Evolutionary conservation across 1,140 invertebrate genomes (phyloP).

Genomic region (Bombus turneri): DNA sequence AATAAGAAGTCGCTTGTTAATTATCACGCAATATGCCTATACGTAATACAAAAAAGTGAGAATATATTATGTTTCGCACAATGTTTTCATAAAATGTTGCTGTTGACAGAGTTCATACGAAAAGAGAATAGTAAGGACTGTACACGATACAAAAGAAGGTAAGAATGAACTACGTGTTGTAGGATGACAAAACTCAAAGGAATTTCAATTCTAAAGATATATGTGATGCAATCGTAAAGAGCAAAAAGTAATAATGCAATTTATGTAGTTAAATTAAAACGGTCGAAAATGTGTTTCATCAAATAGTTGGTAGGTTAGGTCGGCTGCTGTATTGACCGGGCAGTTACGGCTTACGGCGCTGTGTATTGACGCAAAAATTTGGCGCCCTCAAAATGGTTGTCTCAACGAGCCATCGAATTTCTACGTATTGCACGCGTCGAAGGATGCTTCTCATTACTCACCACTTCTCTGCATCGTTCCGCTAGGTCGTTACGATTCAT

Average conservation of each 20-base stretch:
- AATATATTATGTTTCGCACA: not conserved
- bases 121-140: not conserved
- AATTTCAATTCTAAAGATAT: not conserved
- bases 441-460: slow-evolving; percentile 50
- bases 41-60: not conserved
- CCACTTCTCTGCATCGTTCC: slow-evolving; percentile 75
- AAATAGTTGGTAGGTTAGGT: slow-evolving; percentile 70
- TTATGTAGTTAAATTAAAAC: slow-evolving; percentile 36
- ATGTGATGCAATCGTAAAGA: not conserved
- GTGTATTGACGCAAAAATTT: slow-evolving; percentile 74
- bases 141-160: not conserved
- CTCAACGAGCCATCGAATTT: slow-evolving; percentile 30
- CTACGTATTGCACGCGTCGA: not conserved
- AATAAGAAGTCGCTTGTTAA: not conserved
- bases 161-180: not conserved
- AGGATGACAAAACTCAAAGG: not conserved
- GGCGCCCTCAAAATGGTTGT: slow-evolving; percentile 74
- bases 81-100: not conserved
- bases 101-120: not conserved
- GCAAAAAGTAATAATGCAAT: not conserved
- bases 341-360: slow-evolving; percentile 51
- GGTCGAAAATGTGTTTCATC: not conserved
- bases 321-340: slow-evolving; percentile 64
- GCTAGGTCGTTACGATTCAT: slow-evolving; percentile 52
- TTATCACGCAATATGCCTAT: not conserved